Percentiles rank a stretch among this genome's conserved stretches.
Evolutionary conservation across 2,113 vertebrate species (phyloP).

Genomic region (Vombatus ursinus): DNA sequence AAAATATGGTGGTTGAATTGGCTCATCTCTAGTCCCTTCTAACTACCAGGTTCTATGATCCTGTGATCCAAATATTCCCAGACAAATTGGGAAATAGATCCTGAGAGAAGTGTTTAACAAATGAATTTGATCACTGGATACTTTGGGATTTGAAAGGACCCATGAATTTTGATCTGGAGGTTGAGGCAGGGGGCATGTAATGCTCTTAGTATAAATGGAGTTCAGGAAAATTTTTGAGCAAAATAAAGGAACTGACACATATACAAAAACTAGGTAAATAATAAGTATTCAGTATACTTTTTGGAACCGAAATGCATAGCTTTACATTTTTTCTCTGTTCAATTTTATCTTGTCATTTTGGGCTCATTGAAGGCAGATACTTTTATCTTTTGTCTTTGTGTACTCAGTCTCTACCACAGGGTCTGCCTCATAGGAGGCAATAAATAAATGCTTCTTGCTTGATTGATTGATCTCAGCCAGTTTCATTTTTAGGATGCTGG

Average conservation of each 20-base stretch:
- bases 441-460: constrained; percentile 4
- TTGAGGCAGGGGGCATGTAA: not conserved
- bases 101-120: not conserved
- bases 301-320: not conserved
- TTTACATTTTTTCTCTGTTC: not conserved
- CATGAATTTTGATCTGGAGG: not conserved
- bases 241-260: not conserved
- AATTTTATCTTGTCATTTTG: not conserved
- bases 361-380: not conserved
- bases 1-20: not conserved
- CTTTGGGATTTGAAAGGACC: not conserved
- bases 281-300: not conserved
- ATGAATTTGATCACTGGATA: not conserved
- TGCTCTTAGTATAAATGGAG: not conserved
- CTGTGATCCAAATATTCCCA: not conserved
- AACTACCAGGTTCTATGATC: not conserved
- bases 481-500: not conserved
- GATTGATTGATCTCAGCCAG: not conserved
- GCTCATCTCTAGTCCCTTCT: not conserved
- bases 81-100: not conserved
- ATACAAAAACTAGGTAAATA: not conserved
- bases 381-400: not conserved
- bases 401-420: not conserved
- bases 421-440: not conserved
- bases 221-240: not conserved